These are phyloP conservation scores for Octodonta nipae DNA, from an alignment of 2,888 invertebrate species.

Conservation along the genomic window DNA sequence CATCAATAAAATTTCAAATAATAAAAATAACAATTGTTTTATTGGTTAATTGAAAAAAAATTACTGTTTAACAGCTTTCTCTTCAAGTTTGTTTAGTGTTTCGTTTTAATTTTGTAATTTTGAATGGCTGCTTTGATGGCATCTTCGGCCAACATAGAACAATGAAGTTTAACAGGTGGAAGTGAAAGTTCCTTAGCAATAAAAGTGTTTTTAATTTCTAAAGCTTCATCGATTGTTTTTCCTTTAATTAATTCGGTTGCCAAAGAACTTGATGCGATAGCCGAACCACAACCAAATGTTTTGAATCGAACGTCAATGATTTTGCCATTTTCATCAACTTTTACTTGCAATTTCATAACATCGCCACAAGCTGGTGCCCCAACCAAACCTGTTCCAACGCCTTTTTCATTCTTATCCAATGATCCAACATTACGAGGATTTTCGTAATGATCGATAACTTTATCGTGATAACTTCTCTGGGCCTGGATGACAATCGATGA, in stretches of 20 bases:
- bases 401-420: constrained; percentile 81
- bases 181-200: constrained; percentile 94
- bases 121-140: constrained; percentile 96
- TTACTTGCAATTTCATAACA: constrained; percentile 98
- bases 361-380: constrained; percentile 99
- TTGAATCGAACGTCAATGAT: constrained; percentile 98
- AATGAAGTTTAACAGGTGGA: constrained; percentile 98
- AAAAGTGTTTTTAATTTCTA: constrained; percentile 84
- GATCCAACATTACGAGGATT: constrained; percentile 98
- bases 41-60: no score
- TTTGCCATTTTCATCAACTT: constrained; percentile 88
- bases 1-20: no score
- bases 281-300: constrained; percentile 98
- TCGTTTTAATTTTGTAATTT: constrained; percentile 86
- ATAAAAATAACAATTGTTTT: no score
- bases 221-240: constrained; percentile 86
- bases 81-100: no score
- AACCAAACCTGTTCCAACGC: constrained; percentile 93
- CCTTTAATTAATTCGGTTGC: constrained; percentile 97
- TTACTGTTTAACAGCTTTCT: no score
- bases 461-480: constrained; percentile 73
- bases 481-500: no score
- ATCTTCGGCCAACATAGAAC: constrained; percentile 99
- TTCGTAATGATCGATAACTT: constrained; percentile 95
- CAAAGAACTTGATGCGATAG: constrained; percentile 92